Conservation (phyloP, 2,113 vertebrate genomes). For the Aplodontia rufa region DNA sequence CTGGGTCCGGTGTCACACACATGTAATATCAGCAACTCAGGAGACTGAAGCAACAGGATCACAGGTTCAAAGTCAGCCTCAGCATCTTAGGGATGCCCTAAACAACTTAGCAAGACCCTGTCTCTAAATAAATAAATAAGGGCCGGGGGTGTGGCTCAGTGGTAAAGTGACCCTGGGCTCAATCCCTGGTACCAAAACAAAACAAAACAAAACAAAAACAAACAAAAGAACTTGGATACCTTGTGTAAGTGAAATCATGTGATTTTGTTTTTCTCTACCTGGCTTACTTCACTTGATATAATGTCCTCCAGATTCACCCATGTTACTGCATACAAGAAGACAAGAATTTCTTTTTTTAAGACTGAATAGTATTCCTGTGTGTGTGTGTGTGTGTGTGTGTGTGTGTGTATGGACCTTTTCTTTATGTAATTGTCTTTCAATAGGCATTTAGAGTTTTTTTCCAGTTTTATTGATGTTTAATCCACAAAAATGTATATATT, state of each 20-base stretch:
- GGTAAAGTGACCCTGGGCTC: no score
- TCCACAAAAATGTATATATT: not conserved
- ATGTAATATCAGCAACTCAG: no score
- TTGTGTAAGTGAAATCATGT: not conserved
- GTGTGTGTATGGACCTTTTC: not conserved
- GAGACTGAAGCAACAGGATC: no score
- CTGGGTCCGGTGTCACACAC: no score
- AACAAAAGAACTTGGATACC: no score
- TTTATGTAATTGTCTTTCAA: not conserved
- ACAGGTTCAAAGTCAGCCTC: no score
- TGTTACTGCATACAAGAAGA: not conserved
- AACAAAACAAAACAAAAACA: no score
- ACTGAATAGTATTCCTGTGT: not conserved
- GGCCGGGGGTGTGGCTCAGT: no score
- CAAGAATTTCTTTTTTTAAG: slow-evolving; percentile 14
- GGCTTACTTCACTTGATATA: slow-evolving; percentile 10
- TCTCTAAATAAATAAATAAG: no score
- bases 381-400: not conserved
- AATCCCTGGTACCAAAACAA: no score
- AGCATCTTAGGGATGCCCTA: no score
- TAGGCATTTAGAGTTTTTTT: not conserved
- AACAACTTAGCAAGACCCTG: no score
- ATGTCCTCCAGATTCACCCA: not conserved
- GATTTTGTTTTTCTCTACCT: not conserved
- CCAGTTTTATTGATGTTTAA: not conserved